These are phyloP conservation scores for Dolichallabes microphthalmus DNA, from an alignment of 2,113 vertebrate genomes.

Conservation along the genomic window DNA sequence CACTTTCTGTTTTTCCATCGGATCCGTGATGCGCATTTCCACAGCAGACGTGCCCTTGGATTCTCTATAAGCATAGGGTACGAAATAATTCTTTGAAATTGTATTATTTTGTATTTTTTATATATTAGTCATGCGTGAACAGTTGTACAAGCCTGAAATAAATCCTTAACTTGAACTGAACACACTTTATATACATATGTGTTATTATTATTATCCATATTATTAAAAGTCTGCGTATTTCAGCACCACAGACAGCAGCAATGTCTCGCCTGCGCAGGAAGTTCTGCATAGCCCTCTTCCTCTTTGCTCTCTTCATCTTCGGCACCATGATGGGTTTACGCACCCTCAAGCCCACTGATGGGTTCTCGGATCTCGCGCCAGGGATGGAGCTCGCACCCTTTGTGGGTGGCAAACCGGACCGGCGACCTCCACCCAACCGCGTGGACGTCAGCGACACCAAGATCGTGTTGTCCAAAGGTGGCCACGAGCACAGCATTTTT, in stretches of 20 bases:
- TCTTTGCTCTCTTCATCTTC: slow-evolving; percentile 86
- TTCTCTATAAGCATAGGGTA: not conserved
- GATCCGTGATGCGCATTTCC: not conserved
- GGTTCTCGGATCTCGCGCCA: slow-evolving; percentile 79
- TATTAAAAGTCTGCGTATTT: not conserved
- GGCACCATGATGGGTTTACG: slow-evolving; percentile 87
- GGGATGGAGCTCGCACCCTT: slow-evolving; percentile 72
- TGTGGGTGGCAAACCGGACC: slow-evolving; percentile 63
- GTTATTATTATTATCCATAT: not conserved
- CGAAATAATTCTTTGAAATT: not conserved
- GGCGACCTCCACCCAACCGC: slow-evolving; percentile 55
- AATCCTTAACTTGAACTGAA: not conserved
- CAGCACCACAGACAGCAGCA: slow-evolving; percentile 65
- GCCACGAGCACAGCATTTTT: slow-evolving; percentile 74
- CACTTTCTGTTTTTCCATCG: not conserved
- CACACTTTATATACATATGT: not conserved
- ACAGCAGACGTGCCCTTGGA: not conserved
- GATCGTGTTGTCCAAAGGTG: slow-evolving; percentile 72
- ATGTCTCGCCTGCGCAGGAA: slow-evolving; percentile 84
- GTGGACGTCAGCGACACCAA: slow-evolving; percentile 70
- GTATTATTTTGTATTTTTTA: not conserved
- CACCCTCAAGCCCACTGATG: slow-evolving; percentile 82
- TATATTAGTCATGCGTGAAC: not conserved
- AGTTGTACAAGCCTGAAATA: not conserved
- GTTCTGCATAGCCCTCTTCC: slow-evolving; percentile 80